Conservation (phyloP, 2,113 vertebrate genomes). For the Oenanthe oenanthe region DNA sequence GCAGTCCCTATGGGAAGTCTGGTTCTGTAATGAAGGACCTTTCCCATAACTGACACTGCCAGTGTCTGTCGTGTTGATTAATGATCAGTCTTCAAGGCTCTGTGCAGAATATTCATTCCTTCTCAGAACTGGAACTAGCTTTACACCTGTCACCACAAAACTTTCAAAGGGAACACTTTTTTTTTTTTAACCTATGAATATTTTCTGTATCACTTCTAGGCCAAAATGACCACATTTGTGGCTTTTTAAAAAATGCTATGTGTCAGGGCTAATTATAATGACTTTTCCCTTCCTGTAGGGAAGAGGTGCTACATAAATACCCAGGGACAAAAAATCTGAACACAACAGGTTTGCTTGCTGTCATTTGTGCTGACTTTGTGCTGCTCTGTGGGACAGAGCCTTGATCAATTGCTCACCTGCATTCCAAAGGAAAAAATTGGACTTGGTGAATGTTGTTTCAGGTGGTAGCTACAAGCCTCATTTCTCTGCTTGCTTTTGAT, state of each 20-base stretch:
- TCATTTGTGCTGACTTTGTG: background rate
- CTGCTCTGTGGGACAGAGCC: background rate
- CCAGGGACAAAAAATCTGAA: background rate
- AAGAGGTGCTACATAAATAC: background rate
- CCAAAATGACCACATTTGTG: background rate
- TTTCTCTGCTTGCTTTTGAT: background rate
- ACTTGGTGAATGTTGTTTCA: constrained; percentile 9
- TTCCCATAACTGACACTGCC: constrained; percentile 34
- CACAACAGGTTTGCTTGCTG: background rate
- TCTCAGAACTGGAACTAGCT: background rate
- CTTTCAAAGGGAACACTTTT: background rate
- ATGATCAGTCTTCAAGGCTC: constrained; percentile 29
- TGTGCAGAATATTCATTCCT: background rate
- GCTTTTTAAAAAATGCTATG: background rate
- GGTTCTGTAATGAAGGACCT: background rate
- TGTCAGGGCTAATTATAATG: background rate
- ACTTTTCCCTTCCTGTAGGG: background rate
- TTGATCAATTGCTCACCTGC: background rate
- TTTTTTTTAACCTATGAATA: background rate
- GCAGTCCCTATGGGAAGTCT: background rate
- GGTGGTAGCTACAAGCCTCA: background rate
- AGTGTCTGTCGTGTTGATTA: constrained; percentile 52
- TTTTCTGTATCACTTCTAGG: background rate
- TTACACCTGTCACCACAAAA: background rate
- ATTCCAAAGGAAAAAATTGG: background rate